These are phyloP conservation scores for Tachina fera DNA, from an alignment of 2,888 invertebrate species.

Conservation along the genomic window DNA sequence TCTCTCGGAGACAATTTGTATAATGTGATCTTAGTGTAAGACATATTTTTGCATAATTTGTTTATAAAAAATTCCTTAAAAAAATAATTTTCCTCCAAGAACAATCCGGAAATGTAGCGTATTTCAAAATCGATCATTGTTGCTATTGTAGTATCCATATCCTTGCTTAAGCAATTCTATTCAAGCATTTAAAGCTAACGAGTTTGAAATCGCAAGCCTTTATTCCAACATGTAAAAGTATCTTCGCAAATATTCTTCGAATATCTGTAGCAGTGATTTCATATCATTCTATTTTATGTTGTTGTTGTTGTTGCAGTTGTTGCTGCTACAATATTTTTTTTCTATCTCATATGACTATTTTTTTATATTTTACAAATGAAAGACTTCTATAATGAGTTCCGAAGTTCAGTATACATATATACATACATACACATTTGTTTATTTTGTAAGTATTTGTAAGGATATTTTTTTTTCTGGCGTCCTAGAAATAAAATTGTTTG, in stretches of 20 bases:
- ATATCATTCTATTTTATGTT: slow-evolving; percentile 16
- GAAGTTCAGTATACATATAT: too few species aligned
- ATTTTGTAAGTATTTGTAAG: neutral
- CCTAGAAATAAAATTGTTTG: slow-evolving; percentile 63
- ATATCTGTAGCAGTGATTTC: slow-evolving; percentile 42
- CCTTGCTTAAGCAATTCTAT: slow-evolving; percentile 48
- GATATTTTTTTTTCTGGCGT: slow-evolving; percentile 24
- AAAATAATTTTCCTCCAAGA: neutral
- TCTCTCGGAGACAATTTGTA: too few species aligned
- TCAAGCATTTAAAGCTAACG: slow-evolving; percentile 68
- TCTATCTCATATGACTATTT: neutral
- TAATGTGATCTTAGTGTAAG: too few species aligned
- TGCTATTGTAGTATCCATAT: neutral
- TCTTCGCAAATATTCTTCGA: slow-evolving; percentile 22
- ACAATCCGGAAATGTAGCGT: neutral
- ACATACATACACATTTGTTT: slow-evolving; percentile 32
- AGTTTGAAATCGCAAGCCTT: slow-evolving; percentile 60
- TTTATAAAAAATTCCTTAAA: too few species aligned
- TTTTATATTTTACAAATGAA: slow-evolving; percentile 60
- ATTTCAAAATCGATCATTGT: neutral
- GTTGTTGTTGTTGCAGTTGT: too few species aligned
- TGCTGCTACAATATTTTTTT: slow-evolving; percentile 38
- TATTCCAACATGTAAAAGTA: slow-evolving; percentile 38
- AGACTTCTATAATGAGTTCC: slow-evolving; percentile 68
- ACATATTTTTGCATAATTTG: too few species aligned